Percentiles rank a stretch among this genome's conserved stretches.
Conservation (phyloP, 2,797 vertebrate species). For the Pangasius sanitwongsei region DNA sequence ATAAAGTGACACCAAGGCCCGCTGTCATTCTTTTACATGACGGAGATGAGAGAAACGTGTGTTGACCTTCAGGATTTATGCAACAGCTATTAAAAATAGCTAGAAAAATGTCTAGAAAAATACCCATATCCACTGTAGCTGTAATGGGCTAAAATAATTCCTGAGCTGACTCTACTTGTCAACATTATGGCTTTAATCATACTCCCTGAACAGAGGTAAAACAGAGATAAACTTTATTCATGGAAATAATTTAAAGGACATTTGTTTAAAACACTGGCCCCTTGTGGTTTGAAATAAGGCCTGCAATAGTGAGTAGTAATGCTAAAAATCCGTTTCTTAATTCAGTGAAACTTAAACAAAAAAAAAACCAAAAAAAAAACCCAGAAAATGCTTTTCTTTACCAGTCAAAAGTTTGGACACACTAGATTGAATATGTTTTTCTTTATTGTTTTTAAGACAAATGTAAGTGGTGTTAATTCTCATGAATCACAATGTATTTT, state of each 20-base stretch:
- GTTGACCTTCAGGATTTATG: neutral
- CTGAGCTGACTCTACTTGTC: neutral
- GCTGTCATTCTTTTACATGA: neutral
- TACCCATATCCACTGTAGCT: neutral
- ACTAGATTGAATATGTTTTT: neutral
- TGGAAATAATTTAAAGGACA: neutral
- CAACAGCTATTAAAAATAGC: neutral
- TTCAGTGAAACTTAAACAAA: neutral
- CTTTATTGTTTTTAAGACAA: neutral
- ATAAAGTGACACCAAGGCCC: neutral
- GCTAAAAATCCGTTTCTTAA: neutral
- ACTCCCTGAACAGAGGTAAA: neutral
- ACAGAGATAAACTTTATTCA: neutral
- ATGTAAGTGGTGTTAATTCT: neutral
- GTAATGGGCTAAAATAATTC: neutral
- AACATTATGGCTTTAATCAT: neutral
- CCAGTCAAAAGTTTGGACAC: neutral
- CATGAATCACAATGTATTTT: neutral
- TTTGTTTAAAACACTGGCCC: conserved; percentile 23
- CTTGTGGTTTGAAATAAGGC: conserved; percentile 59
- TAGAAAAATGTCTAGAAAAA: neutral
- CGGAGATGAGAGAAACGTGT: neutral
- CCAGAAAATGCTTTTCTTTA: neutral
- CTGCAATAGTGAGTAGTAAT: conserved; percentile 40
- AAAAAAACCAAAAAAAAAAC: neutral